Conservation (phyloP, 2,888 invertebrate genomes). For the Meandrusa payeni region DNA sequence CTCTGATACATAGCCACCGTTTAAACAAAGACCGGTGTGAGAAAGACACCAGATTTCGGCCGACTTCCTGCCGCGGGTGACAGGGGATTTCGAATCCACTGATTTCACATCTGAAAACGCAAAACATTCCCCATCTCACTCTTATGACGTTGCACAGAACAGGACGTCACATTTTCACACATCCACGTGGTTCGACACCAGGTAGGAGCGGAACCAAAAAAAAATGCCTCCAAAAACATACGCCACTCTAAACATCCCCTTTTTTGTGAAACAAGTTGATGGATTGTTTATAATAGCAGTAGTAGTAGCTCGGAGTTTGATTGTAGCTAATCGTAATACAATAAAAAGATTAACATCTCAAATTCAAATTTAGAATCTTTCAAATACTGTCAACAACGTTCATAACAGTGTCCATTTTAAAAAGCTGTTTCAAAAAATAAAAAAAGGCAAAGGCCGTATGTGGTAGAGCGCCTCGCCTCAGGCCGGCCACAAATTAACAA, state of each 20-base stretch:
- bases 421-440: constrained; percentile 30
- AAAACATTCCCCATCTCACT: constrained; percentile 52
- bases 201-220: constrained; percentile 73
- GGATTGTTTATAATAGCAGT: constrained; percentile 68
- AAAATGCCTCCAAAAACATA: constrained; percentile 58
- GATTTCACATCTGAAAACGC: constrained; percentile 48
- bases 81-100: constrained; percentile 47
- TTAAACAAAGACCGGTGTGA: constrained; percentile 63
- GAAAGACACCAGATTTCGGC: constrained; percentile 75
- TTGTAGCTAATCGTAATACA: constrained; percentile 55
- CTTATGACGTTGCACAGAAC: constrained; percentile 36
- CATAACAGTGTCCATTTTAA: constrained; percentile 29
- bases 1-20: constrained; percentile 63
- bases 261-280: constrained; percentile 50
- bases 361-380: no score
- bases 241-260: constrained; percentile 75
- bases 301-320: constrained; percentile 58
- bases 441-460: constrained; percentile 34
- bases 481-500: constrained; percentile 66
- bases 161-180: constrained; percentile 55
- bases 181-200: constrained; percentile 64
- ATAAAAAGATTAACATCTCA: constrained; percentile 25
- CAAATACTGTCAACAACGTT: no score
- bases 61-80: constrained; percentile 62
- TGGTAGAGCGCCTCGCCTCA: constrained; percentile 46